Percentiles rank a stretch among this genome's conserved stretches.
phyloP scores from a whole-genome alignment of 2,113 vertebrate genomes.

The Ciconia maguari region DNA sequence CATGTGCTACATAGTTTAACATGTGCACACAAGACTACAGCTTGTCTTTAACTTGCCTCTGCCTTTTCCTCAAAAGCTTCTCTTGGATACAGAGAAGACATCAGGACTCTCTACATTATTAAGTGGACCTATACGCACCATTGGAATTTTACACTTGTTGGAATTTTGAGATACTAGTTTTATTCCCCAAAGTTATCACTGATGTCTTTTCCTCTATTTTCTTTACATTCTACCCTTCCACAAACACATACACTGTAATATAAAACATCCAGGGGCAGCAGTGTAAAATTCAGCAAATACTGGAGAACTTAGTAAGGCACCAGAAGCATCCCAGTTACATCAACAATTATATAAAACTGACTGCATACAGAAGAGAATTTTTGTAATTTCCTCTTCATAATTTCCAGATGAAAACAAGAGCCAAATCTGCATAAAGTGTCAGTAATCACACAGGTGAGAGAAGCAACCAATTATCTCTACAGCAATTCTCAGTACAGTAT shows the following conservation, averaged over 20 bases:
- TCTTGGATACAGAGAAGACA: neutral
- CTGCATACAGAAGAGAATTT: neutral
- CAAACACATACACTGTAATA: neutral
- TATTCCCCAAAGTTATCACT: neutral
- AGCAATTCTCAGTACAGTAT: neutral
- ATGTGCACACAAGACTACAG: neutral
- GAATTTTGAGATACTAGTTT: neutral
- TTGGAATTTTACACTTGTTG: neutral
- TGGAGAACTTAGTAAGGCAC: neutral
- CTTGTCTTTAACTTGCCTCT: neutral
- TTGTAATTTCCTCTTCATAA: neutral
- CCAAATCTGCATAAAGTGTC: neutral
- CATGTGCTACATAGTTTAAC: neutral
- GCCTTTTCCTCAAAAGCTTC: neutral
- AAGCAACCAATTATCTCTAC: neutral
- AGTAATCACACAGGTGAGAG: neutral
- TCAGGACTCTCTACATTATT: neutral
- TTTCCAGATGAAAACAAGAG: neutral
- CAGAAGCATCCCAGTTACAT: neutral
- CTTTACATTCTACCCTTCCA: neutral
- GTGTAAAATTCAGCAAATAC: neutral
- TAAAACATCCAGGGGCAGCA: neutral
- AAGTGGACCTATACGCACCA: neutral
- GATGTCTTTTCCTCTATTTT: neutral
- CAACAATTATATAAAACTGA: neutral